Evolutionary conservation across 2,888 invertebrate genomes (phyloP).

Genomic region (Caradrina kadenii): DNA sequence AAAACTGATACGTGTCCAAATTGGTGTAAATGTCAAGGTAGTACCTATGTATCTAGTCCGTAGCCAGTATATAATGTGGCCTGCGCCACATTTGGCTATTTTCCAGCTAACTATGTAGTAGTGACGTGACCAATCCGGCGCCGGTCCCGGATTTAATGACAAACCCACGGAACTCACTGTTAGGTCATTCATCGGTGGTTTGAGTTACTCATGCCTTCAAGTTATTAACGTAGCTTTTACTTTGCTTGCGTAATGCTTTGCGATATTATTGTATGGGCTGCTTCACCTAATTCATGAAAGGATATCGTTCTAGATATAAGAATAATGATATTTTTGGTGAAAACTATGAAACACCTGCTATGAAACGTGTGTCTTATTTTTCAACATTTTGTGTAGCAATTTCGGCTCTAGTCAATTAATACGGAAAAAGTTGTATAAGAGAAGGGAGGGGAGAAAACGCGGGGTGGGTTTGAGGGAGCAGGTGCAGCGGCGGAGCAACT

Average conservation of each 20-base stretch:
- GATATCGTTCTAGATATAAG: background rate
- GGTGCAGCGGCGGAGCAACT: slow-evolving; percentile 38
- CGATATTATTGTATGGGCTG: background rate
- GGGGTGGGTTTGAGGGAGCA: slow-evolving; percentile 12
- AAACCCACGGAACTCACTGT: slow-evolving; percentile 56
- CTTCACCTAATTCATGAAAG: background rate
- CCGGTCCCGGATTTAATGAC: slow-evolving; percentile 42
- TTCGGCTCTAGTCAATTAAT: slow-evolving; percentile 3
- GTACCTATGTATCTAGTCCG: slow-evolving; percentile 46
- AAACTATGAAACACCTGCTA: too few relatives aligned
- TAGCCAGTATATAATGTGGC: slow-evolving; percentile 52
- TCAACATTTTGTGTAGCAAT: background rate
- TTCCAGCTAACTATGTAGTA: slow-evolving; percentile 56
- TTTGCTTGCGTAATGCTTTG: slow-evolving; percentile 12
- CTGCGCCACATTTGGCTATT: slow-evolving; percentile 60
- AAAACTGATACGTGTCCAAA: slow-evolving; percentile 50
- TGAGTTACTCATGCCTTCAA: background rate
- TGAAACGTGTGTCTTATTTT: background rate
- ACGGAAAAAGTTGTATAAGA: slow-evolving; percentile 9
- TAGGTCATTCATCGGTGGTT: slow-evolving; percentile 28
- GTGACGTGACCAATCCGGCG: slow-evolving; percentile 46
- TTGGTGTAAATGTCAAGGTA: slow-evolving; percentile 62
- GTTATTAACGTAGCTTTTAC: background rate
- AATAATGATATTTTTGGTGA: too few relatives aligned
- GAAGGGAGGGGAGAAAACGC: background rate